Conservation (phyloP, 1,140 invertebrate species). For the Monochamus saltuarius region DNA sequence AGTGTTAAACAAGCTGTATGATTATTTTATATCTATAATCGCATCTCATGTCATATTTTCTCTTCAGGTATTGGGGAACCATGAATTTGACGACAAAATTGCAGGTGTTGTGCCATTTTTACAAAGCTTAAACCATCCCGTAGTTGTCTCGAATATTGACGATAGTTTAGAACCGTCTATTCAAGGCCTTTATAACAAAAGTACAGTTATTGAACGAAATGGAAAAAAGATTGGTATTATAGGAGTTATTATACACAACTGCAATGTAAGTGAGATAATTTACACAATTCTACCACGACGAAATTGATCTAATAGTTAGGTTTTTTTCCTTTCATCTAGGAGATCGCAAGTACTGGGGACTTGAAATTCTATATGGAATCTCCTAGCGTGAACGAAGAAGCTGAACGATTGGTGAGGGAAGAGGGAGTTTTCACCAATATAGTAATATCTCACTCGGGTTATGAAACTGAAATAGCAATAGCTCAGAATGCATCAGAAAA, state of each 20-base stretch:
- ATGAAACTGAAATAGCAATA: constrained; percentile 60
- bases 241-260: constrained; percentile 62
- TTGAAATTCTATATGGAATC: constrained; percentile 55
- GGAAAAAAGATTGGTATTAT: constrained; percentile 76
- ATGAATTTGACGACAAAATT: constrained; percentile 83
- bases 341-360: constrained; percentile 39
- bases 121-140: constrained; percentile 61
- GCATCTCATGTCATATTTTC: too few species aligned
- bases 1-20: too few species aligned
- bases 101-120: constrained; percentile 75
- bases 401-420: constrained; percentile 45
- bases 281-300: background rate
- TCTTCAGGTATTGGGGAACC: constrained; percentile 82
- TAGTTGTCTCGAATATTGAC: constrained; percentile 79
- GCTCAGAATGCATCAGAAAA: constrained; percentile 60
- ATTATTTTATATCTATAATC: too few species aligned
- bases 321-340: background rate
- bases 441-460: constrained; percentile 63
- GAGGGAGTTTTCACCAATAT: constrained; percentile 42
- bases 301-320: background rate
- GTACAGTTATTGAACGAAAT: constrained; percentile 58
- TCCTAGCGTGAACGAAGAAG: constrained; percentile 47
- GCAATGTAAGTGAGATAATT: background rate
- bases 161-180: constrained; percentile 68
- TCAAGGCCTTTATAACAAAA: constrained; percentile 61